Percentiles rank a stretch among this genome's conserved stretches.
Conservation (phyloP, 2,797 vertebrate genomes). For the Lepilemur ruficaudatus region DNA sequence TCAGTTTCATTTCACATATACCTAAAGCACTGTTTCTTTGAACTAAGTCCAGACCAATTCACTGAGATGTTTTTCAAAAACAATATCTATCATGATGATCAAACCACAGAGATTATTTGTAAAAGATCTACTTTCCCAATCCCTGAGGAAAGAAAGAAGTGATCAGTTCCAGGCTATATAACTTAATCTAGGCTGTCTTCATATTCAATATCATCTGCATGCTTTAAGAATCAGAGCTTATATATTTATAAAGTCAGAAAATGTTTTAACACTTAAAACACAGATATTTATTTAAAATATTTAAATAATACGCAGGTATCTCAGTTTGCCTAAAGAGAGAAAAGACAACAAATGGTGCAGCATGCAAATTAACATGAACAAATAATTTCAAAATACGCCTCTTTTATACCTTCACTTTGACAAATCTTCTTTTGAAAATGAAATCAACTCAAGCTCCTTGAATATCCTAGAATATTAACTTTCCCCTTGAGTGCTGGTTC, state of each 20-base stretch:
- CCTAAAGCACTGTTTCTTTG: background rate
- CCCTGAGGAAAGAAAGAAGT: background rate
- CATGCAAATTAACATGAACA: background rate
- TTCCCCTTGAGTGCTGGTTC: conserved; percentile 31
- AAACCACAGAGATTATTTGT: background rate
- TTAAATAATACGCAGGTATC: background rate
- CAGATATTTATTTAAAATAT: background rate
- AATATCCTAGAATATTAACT: conserved; percentile 37
- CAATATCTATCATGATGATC: background rate
- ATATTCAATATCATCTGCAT: background rate
- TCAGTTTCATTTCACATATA: background rate
- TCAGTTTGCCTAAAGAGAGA: background rate
- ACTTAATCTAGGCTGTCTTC: background rate
- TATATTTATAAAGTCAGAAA: background rate
- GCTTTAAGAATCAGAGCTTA: background rate
- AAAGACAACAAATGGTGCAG: background rate
- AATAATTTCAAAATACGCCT: background rate
- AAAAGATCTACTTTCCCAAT: background rate
- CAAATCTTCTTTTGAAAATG: conserved; percentile 24
- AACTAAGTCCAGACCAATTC: background rate
- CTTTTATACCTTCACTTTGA: background rate
- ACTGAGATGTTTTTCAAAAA: background rate
- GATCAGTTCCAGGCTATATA: background rate
- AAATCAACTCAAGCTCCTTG: conserved; percentile 45
- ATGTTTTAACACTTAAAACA: background rate